A percentile compares a stretch with the other conserved stretches of the same genome.
These are phyloP conservation scores for Chaetura pelagica DNA, from an alignment of 2,113 vertebrate species.

Conservation along the genomic window DNA sequence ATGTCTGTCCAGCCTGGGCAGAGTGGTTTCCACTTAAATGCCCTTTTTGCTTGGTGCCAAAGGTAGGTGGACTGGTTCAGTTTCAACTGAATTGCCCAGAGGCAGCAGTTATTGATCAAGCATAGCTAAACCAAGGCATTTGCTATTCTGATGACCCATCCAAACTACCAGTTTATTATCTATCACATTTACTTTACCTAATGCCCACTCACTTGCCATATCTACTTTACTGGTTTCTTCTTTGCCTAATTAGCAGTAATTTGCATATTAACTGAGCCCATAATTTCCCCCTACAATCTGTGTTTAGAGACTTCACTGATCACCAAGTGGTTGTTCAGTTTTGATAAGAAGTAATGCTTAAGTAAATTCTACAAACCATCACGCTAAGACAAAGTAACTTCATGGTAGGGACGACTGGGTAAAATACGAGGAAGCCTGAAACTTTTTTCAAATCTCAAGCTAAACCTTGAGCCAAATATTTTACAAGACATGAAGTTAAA, in stretches of 20 bases:
- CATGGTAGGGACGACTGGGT: neutral
- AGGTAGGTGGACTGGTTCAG: neutral
- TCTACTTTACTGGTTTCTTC: constrained; percentile 1
- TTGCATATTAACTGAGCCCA: constrained; percentile 19
- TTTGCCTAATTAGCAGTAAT: constrained; percentile 42
- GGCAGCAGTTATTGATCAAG: neutral
- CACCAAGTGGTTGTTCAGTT: constrained; percentile 1
- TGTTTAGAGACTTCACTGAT: neutral
- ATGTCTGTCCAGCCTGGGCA: neutral
- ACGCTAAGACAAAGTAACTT: neutral
- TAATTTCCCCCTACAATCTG: neutral
- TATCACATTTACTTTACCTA: constrained; percentile 25
- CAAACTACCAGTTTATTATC: constrained; percentile 12
- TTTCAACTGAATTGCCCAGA: neutral
- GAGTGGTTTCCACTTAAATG: neutral
- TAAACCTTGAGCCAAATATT: neutral
- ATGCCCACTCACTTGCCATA: neutral
- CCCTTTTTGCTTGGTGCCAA: neutral
- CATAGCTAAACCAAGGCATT: neutral
- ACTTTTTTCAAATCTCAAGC: constrained; percentile 1
- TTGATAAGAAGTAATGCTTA: neutral
- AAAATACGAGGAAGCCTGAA: constrained; percentile 7
- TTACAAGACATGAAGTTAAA: neutral
- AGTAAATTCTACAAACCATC: neutral
- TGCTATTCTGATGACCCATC: neutral